Percentiles rank a stretch among this genome's conserved stretches.
phyloP scores from a whole-genome alignment of 2,113 vertebrate species.

The Nestor notabilis region DNA sequence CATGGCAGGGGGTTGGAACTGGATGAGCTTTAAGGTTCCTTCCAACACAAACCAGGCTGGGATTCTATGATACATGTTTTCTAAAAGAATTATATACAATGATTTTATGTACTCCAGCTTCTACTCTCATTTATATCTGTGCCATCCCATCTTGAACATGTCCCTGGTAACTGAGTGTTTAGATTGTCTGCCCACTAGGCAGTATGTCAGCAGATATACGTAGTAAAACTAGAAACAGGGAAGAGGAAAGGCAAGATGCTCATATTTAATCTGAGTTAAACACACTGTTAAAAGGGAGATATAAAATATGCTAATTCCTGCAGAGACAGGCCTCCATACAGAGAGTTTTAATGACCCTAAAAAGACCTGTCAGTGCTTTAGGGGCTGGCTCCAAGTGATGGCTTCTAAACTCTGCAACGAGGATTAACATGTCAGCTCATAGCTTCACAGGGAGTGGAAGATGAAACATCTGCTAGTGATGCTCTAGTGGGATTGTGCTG shows the following conservation, averaged over 20 bases:
- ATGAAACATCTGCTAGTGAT: slow-evolving; percentile 14
- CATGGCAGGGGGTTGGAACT: neutral
- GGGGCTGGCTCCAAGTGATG: neutral
- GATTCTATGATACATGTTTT: neutral
- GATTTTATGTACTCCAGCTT: neutral
- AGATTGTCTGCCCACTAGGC: neutral
- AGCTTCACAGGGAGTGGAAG: neutral
- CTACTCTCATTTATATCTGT: neutral
- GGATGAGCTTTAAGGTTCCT: neutral
- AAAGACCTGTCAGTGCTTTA: neutral
- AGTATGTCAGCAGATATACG: neutral
- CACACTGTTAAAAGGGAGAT: neutral
- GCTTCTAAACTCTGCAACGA: neutral
- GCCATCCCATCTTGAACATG: neutral
- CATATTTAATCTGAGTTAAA: neutral
- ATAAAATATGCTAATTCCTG: neutral
- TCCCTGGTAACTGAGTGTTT: neutral
- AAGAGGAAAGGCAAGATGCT: neutral
- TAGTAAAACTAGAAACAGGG: neutral
- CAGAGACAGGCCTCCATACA: neutral
- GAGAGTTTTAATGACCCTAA: neutral
- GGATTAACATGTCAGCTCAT: slow-evolving; percentile 15
- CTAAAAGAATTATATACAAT: neutral
- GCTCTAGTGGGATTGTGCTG: neutral
- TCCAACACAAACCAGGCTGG: neutral